phyloP scores from a whole-genome alignment of 2,888 invertebrate species.

The Torymus texanus region DNA sequence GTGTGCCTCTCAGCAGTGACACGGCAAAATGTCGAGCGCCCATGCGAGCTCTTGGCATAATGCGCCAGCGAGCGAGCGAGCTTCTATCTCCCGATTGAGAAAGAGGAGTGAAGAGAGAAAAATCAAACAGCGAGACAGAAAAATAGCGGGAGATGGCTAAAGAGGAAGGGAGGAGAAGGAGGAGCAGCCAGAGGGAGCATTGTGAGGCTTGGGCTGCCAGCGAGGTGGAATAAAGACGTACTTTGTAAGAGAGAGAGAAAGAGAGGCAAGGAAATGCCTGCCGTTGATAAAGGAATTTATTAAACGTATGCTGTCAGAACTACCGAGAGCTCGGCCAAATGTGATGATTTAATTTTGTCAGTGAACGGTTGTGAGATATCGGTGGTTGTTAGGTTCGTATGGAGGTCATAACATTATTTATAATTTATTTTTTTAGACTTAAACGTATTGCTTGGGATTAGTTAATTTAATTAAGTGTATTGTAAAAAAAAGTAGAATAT shows the following conservation, averaged over 20 bases:
- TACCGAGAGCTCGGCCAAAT: neutral
- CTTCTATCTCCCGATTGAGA: too few species aligned
- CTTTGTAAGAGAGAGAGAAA: neutral
- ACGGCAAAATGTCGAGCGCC: slow-evolving; percentile 22
- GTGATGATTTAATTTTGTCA: neutral
- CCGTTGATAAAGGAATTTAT: neutral
- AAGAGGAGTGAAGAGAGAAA: slow-evolving; percentile 22
- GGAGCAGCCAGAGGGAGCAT: neutral
- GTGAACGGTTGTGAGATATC: too few species aligned
- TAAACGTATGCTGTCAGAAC: neutral
- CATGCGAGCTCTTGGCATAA: neutral
- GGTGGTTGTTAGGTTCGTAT: too few species aligned
- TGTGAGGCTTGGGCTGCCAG: neutral
- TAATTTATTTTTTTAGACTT: too few species aligned
- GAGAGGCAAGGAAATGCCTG: neutral
- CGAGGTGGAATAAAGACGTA: neutral
- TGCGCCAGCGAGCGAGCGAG: neutral
- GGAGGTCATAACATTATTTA: too few species aligned
- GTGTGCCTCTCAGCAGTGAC: slow-evolving; percentile 23
- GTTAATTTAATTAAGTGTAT: too few species aligned
- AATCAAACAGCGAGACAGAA: slow-evolving; percentile 35
- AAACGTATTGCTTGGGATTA: too few species aligned
- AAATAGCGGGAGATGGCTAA: slow-evolving; percentile 27
- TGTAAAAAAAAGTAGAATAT: too few species aligned
- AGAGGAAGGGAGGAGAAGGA: neutral